A percentile compares a stretch with the other conserved stretches of the same genome.
These are phyloP conservation scores for Plecotus auritus DNA, from an alignment of 2,113 vertebrate genomes.

Conservation along the genomic window DNA sequence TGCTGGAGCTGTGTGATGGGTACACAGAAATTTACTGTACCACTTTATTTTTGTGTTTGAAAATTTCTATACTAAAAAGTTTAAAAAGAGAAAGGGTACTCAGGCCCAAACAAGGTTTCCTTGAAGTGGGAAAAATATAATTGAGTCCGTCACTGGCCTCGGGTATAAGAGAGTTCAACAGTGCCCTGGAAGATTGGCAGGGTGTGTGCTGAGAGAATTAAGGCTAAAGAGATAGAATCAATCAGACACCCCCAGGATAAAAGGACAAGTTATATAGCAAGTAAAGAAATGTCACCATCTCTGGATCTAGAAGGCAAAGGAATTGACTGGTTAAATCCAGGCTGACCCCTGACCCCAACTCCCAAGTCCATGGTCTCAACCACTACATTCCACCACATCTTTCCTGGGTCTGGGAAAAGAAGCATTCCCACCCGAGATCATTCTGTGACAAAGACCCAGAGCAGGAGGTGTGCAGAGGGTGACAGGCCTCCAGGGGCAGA, in stretches of 20 bases:
- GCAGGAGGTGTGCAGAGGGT: neutral
- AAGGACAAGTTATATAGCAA: neutral
- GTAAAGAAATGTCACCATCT: neutral
- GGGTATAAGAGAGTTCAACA: neutral
- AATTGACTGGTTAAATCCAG: neutral
- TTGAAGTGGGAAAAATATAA: conserved; percentile 3
- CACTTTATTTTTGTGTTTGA: neutral
- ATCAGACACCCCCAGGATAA: neutral
- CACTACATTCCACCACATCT: neutral
- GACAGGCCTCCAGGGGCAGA: neutral
- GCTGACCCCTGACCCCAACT: neutral
- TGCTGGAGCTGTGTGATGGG: neutral
- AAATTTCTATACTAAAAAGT: neutral
- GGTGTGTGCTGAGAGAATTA: neutral
- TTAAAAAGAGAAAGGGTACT: neutral
- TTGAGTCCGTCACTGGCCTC: neutral
- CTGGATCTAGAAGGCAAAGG: neutral
- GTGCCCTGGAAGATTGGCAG: neutral
- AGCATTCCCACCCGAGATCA: neutral
- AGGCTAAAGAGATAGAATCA: neutral
- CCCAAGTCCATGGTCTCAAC: neutral
- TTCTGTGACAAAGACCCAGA: neutral
- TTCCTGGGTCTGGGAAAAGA: neutral
- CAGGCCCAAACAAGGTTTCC: neutral
- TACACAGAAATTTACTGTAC: neutral